These are phyloP conservation scores for Scrobipalpa costella DNA, from an alignment of 2,888 invertebrate genomes.

Conservation along the genomic window DNA sequence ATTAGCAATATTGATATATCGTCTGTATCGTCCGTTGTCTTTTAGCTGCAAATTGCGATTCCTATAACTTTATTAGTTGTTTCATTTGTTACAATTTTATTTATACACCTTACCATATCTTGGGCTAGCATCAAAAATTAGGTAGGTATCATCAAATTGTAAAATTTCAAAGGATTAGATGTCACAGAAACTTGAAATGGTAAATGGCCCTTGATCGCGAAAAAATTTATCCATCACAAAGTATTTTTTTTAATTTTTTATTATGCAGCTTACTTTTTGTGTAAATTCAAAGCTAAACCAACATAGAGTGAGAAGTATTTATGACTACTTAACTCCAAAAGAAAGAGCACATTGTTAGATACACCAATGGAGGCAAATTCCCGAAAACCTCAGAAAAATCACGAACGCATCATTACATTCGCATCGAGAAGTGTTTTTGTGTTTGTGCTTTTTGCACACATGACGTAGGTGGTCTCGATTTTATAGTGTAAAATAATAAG, in stretches of 20 bases:
- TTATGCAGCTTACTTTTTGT: constrained; percentile 2
- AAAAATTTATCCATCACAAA: too few species aligned
- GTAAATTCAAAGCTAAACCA: constrained; percentile 6
- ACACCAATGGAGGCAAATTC: constrained; percentile 39
- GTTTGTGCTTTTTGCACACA: constrained; percentile 39
- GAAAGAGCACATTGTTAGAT: constrained; percentile 38
- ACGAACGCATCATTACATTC: constrained; percentile 76
- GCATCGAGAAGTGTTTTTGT: constrained; percentile 46
- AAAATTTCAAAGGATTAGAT: too few species aligned
- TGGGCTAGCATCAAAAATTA: too few species aligned
- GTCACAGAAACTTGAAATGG: too few species aligned
- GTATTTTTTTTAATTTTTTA: too few species aligned
- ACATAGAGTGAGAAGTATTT: constrained; percentile 32
- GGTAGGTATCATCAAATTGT: not conserved
- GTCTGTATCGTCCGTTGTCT: constrained; percentile 44
- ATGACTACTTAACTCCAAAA: constrained; percentile 28
- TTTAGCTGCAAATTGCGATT: constrained; percentile 21
- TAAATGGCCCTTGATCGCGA: too few species aligned
- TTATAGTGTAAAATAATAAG: constrained; percentile 74
- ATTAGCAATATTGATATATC: constrained; percentile 70
- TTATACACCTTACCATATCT: too few species aligned
- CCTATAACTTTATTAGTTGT: constrained; percentile 33
- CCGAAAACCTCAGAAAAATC: constrained; percentile 68
- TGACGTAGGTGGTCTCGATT: constrained; percentile 73
- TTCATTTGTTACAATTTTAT: constrained; percentile 15